phyloP scores from a whole-genome alignment of 1,140 invertebrate genomes.

The Hermetia illucens region DNA sequence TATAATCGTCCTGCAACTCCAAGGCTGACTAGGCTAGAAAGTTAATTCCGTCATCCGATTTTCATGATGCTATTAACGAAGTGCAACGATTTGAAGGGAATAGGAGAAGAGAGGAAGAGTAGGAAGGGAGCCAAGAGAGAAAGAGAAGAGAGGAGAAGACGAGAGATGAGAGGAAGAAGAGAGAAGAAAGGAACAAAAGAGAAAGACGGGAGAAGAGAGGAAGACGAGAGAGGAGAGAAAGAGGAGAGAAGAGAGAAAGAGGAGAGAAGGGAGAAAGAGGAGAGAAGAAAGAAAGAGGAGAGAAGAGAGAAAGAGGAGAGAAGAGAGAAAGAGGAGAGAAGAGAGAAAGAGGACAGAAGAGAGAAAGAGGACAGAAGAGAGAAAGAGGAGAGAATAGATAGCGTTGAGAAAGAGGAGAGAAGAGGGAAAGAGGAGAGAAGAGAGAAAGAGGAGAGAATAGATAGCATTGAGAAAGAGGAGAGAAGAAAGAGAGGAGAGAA shows the following conservation, averaged over 20 bases:
- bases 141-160: slow-evolving; percentile 1
- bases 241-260: too few relatives aligned
- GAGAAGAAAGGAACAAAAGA: neutral
- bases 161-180: neutral
- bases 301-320: slow-evolving; percentile 1
- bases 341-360: neutral
- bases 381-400: neutral
- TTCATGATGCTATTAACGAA: too few relatives aligned
- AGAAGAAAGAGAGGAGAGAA: neutral
- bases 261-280: too few relatives aligned
- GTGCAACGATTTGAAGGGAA: too few relatives aligned
- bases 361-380: neutral
- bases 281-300: too few relatives aligned
- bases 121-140: neutral
- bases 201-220: neutral
- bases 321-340: neutral
- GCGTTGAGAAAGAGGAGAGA: neutral
- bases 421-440: slow-evolving; percentile 1
- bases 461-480: too few relatives aligned
- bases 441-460: too few relatives aligned
- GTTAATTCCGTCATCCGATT: too few relatives aligned
- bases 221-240: neutral
- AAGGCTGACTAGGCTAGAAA: too few relatives aligned
- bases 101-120: neutral
- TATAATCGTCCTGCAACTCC: too few relatives aligned